Conservation (phyloP, 2,888 invertebrate species). For the Ochlodes sylvanus region DNA sequence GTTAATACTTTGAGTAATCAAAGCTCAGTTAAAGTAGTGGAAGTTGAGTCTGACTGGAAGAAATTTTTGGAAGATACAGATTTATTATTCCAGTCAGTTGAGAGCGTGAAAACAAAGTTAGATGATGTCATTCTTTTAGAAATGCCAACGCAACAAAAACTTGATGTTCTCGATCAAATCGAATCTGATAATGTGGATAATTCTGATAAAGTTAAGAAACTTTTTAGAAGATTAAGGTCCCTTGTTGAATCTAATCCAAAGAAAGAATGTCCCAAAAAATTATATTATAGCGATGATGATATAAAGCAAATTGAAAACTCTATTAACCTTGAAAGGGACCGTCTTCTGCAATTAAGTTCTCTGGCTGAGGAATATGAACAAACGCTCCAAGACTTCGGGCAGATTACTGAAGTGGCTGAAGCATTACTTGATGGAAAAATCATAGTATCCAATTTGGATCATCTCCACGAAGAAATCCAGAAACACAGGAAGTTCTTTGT, state of each 20-base stretch:
- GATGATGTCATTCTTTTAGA: constrained; percentile 86
- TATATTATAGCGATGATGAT: constrained; percentile 87
- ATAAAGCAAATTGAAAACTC: constrained; percentile 89
- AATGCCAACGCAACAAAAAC: constrained; percentile 87
- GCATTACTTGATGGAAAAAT: constrained; percentile 91
- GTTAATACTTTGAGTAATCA: constrained; percentile 87
- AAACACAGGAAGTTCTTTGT: constrained; percentile 95
- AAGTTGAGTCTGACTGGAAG: constrained; percentile 88
- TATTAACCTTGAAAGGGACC: constrained; percentile 89
- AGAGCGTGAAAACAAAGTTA: constrained; percentile 79
- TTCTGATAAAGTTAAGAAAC: constrained; percentile 84
- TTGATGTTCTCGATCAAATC: constrained; percentile 88
- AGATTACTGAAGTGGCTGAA: constrained; percentile 94
- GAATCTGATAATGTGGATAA: constrained; percentile 88
- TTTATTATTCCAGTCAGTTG: constrained; percentile 81
- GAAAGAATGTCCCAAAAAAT: constrained; percentile 87
- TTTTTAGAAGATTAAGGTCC: constrained; percentile 86
- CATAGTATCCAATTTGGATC: constrained; percentile 89
- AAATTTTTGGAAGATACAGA: constrained; percentile 88
- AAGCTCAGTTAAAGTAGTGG: constrained; percentile 72
- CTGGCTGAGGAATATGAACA: constrained; percentile 95
- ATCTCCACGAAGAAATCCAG: constrained; percentile 95
- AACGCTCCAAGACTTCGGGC: constrained; percentile 93
- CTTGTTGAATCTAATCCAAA: constrained; percentile 89
- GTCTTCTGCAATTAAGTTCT: constrained; percentile 89